Conservation (phyloP, 2,797 vertebrate species). For the Eulemur albifrons region DNA sequence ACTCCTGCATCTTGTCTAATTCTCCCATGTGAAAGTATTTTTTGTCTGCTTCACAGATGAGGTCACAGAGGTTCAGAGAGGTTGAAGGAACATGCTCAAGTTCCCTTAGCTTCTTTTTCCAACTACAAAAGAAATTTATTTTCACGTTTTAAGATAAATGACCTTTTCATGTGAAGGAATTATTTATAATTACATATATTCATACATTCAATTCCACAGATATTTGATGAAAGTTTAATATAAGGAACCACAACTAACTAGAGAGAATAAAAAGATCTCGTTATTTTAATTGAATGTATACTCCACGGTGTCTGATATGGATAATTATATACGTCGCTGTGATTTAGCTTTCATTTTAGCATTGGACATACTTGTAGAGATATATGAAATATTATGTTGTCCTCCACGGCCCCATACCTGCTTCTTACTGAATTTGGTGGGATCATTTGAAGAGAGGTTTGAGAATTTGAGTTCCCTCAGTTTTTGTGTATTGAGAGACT, state of each 20-base stretch:
- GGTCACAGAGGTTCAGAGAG: neutral
- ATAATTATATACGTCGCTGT: neutral
- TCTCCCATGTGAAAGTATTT: neutral
- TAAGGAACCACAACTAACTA: neutral
- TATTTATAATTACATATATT: neutral
- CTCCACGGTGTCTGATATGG: neutral
- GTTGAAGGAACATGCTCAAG: neutral
- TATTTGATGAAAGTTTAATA: neutral
- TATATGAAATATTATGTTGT: neutral
- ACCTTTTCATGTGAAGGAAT: neutral
- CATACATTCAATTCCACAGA: neutral
- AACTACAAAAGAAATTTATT: neutral
- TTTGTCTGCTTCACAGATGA: neutral
- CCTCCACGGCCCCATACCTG: no score
- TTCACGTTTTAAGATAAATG: neutral
- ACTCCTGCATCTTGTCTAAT: neutral
- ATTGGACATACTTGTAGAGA: neutral
- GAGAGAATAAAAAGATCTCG: constrained; percentile 20
- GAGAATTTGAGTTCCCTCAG: neutral
- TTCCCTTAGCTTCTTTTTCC: neutral
- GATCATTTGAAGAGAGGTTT: neutral
- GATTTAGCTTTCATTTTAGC: neutral
- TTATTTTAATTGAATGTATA: constrained; percentile 31
- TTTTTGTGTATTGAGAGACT: neutral
- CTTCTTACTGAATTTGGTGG: neutral